phyloP scores from a whole-genome alignment of 2,797 vertebrate genomes.

The Eulemur albifrons region DNA sequence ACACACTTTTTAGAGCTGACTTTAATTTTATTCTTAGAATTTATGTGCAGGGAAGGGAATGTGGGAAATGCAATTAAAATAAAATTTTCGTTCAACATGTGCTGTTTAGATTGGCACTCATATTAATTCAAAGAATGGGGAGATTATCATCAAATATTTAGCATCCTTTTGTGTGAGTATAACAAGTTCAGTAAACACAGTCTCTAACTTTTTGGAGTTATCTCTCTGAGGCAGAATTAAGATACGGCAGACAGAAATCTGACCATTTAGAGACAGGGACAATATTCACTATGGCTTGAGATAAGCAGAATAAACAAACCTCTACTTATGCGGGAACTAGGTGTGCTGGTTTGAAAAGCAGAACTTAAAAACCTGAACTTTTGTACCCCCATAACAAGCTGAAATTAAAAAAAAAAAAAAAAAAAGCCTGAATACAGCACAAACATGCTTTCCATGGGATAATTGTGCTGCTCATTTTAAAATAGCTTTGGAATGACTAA shows the following conservation, averaged over 20 bases:
- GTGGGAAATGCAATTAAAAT: constrained; percentile 72
- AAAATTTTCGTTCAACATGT: constrained; percentile 59
- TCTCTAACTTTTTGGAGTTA: constrained; percentile 67
- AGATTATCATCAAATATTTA: constrained; percentile 78
- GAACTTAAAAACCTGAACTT: neutral
- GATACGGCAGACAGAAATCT: constrained; percentile 31
- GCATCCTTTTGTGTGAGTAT: constrained; percentile 64
- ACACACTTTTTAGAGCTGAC: constrained; percentile 59
- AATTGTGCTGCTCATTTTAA: constrained; percentile 47
- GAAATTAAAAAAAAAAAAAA: no score
- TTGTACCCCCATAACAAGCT: no score
- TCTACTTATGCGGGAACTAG: constrained; percentile 1
- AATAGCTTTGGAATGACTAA: constrained; percentile 5
- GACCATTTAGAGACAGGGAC: constrained; percentile 59
- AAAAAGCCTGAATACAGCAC: neutral
- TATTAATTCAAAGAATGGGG: constrained; percentile 61
- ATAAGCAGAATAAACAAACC: constrained; percentile 62
- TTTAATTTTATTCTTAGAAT: constrained; percentile 73
- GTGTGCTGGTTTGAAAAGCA: constrained; percentile 32
- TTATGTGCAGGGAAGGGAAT: constrained; percentile 58
- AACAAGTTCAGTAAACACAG: constrained; percentile 66
- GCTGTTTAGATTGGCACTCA: constrained; percentile 66
- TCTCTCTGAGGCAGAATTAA: constrained; percentile 64
- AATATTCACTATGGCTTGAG: neutral
- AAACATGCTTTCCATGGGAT: neutral